phyloP scores from a whole-genome alignment of 2,797 vertebrate species.

The Anas flavirostris region DNA sequence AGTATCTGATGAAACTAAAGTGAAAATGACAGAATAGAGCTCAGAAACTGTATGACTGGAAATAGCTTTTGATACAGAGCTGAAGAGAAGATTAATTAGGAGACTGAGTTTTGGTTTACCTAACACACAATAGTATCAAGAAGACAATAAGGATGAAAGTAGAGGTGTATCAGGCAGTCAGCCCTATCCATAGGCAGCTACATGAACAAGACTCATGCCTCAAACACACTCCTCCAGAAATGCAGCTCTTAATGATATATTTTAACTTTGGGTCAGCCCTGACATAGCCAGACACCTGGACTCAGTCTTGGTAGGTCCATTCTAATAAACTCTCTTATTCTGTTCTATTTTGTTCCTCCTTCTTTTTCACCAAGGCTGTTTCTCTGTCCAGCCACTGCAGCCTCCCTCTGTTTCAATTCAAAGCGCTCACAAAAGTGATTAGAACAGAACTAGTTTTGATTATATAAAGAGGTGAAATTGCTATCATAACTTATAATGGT shows the following conservation, averaged over 20 bases:
- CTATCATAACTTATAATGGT: too few relatives aligned
- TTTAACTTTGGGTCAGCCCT: neutral
- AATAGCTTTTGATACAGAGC: neutral
- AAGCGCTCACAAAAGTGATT: too few relatives aligned
- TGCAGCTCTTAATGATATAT: neutral
- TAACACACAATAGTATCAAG: neutral
- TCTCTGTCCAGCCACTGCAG: too few relatives aligned
- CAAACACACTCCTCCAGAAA: neutral
- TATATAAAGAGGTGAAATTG: too few relatives aligned
- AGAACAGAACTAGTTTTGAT: too few relatives aligned
- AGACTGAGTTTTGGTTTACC: neutral
- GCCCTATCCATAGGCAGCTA: neutral
- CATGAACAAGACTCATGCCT: neutral
- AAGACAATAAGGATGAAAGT: neutral
- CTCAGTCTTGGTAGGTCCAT: neutral
- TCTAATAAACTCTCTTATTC: too few relatives aligned
- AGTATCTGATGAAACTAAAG: neutral
- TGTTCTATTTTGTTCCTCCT: too few relatives aligned
- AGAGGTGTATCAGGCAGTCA: neutral
- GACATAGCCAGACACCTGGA: neutral
- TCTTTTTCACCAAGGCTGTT: too few relatives aligned
- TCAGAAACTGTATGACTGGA: neutral
- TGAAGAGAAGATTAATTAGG: neutral
- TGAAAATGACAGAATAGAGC: neutral
- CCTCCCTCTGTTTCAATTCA: too few relatives aligned